Conservation (phyloP, 2,113 vertebrate species). For the Scopus umbretta region DNA sequence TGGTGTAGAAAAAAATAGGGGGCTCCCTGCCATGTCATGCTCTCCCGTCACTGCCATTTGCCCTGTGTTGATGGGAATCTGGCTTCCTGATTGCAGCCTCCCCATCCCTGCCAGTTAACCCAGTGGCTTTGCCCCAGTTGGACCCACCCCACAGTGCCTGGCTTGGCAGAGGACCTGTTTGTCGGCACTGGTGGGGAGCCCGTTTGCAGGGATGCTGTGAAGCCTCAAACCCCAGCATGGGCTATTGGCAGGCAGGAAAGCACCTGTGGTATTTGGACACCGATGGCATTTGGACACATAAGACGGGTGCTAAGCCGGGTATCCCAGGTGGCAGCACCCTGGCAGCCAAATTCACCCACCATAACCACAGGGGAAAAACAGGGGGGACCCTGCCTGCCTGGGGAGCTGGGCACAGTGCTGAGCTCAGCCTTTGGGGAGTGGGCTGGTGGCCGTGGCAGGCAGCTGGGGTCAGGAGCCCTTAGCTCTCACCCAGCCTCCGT, state of each 20-base stretch:
- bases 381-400: neutral
- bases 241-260: neutral
- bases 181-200: neutral
- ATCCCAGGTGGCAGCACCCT: neutral
- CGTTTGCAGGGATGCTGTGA: neutral
- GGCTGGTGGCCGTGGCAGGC: neutral
- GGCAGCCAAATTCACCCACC: neutral
- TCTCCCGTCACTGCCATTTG: neutral
- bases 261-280: neutral
- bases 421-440: neutral
- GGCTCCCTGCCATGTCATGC: accelerated
- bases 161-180: neutral
- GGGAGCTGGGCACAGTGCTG: neutral
- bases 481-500: neutral
- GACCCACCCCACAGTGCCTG: neutral
- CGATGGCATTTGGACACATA: neutral
- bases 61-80: neutral
- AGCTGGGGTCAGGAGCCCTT: neutral
- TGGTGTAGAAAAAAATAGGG: neutral
- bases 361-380: accelerated
- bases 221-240: neutral
- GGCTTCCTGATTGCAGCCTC: neutral
- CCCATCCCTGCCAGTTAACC: neutral
- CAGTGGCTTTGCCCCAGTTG: neutral
- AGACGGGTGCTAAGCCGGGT: neutral